Evolutionary conservation across 2,113 vertebrate species (phyloP).

Genomic region (Hippocampus zosterae): DNA sequence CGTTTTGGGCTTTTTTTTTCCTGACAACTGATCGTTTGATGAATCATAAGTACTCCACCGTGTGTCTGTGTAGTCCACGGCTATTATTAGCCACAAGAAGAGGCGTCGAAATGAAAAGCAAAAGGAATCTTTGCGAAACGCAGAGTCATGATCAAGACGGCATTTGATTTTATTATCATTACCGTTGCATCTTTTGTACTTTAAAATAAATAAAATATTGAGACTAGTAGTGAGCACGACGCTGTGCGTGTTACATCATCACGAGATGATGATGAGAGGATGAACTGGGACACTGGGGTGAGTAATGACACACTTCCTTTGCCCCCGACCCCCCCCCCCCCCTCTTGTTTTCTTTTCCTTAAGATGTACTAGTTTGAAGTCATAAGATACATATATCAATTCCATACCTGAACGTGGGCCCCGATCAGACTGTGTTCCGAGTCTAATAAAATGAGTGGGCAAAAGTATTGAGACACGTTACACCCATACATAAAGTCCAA

Average conservation of each 20-base stretch:
- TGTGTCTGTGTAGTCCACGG: neutral
- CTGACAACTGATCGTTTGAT: neutral
- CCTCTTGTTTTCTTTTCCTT: neutral
- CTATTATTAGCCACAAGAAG: constrained; percentile 3
- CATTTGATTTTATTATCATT: neutral
- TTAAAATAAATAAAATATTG: neutral
- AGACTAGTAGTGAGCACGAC: neutral
- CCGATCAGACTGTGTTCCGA: no score
- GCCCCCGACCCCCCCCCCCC: neutral
- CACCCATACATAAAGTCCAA: no score
- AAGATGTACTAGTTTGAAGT: neutral
- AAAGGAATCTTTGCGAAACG: neutral
- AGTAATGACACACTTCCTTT: neutral
- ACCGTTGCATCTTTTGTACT: neutral
- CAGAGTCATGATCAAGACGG: neutral
- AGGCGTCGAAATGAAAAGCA: constrained; percentile 2
- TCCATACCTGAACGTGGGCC: no score
- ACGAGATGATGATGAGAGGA: neutral
- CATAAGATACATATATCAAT: neutral
- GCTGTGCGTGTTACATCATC: neutral
- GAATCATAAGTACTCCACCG: neutral
- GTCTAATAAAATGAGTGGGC: no score
- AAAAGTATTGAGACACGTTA: no score
- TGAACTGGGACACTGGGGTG: neutral
- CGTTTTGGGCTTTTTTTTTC: neutral